These are phyloP conservation scores for Piezodorus guildinii DNA, from an alignment of 1,140 invertebrate genomes.

Conservation along the genomic window DNA sequence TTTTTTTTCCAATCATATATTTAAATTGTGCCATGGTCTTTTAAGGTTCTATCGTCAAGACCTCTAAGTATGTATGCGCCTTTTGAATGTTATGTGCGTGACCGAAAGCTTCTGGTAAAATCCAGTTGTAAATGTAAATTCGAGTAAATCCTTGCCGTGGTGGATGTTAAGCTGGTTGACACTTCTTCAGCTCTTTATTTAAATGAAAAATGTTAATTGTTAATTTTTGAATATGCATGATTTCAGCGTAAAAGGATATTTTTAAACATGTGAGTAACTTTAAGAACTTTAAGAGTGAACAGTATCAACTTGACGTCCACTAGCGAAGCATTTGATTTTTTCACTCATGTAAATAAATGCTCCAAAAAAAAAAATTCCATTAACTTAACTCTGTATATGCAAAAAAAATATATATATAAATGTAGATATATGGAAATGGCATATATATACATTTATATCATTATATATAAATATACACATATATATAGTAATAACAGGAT, in stretches of 20 bases:
- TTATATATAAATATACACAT: constrained; percentile 10
- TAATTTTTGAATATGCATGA: no score
- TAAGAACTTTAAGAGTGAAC: background rate
- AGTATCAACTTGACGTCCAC: background rate
- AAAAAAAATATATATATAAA: constrained; percentile 7
- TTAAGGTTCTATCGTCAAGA: background rate
- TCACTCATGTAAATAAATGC: background rate
- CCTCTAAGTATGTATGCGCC: background rate
- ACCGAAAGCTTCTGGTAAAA: background rate
- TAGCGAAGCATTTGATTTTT: background rate
- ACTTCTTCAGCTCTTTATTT: no score
- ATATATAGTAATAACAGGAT: constrained; percentile 13
- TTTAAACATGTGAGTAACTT: no score
- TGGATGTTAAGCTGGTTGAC: no score
- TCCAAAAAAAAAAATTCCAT: background rate
- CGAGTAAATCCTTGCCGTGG: no score
- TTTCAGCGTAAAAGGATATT: no score
- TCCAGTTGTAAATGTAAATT: no score
- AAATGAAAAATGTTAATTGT: no score
- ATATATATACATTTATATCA: constrained; percentile 9
- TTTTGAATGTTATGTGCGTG: background rate
- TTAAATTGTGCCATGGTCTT: constrained; percentile 5
- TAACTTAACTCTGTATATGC: constrained; percentile 6
- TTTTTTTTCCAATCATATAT: background rate
- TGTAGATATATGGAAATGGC: background rate